A percentile compares a stretch with the other conserved stretches of the same genome.
Conservation (phyloP, 2,797 vertebrate species). For the Lophotriccus pileatus region DNA sequence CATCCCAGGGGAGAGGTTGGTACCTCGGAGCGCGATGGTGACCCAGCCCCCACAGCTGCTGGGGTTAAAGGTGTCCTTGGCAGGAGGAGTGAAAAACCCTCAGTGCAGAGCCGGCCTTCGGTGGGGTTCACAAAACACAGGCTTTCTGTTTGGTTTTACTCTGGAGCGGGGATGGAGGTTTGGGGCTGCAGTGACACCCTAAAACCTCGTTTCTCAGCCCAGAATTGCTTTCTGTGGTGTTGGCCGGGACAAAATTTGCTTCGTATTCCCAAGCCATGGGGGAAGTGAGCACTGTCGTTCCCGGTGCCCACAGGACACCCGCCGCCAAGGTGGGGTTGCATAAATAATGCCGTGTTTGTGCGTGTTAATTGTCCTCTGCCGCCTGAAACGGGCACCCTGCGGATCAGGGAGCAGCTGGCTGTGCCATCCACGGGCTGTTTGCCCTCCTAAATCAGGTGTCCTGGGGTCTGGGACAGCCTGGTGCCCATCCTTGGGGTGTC, state of each 20-base stretch:
- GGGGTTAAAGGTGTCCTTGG: fast-evolving
- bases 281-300: fast-evolving
- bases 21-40: fast-evolving
- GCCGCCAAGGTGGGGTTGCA: neutral
- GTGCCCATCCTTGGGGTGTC: fast-evolving
- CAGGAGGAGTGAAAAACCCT: fast-evolving
- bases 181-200: neutral
- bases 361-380: fast-evolving
- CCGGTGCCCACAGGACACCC: neutral
- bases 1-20: fast-evolving
- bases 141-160: neutral
- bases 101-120: fast-evolving
- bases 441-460: fast-evolving
- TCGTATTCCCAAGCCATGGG: fast-evolving
- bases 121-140: fast-evolving
- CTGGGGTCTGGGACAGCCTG: fast-evolving
- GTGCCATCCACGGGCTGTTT: neutral
- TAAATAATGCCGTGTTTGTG: fast-evolving
- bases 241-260: neutral
- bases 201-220: neutral
- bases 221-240: fast-evolving
- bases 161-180: fast-evolving
- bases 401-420: fast-evolving
- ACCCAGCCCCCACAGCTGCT: neutral
- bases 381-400: fast-evolving